Conservation (phyloP, 2,113 vertebrate species). For the Benitochromis conjunctus region DNA sequence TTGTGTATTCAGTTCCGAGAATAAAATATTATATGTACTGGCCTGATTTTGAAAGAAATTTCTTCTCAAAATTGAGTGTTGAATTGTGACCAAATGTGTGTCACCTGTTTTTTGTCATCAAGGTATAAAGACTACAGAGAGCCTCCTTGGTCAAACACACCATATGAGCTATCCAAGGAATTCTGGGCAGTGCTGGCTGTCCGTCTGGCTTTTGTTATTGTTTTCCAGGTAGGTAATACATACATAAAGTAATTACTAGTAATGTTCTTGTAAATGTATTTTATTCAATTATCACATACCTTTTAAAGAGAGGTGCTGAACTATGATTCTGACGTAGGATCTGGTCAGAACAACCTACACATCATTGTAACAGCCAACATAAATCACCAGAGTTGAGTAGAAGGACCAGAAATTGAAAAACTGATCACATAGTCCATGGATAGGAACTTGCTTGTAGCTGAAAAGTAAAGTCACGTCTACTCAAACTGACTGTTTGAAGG, state of each 20-base stretch:
- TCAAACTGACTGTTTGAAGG: neutral
- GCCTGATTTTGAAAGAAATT: neutral
- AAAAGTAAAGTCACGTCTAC: neutral
- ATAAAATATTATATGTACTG: neutral
- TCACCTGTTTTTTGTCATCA: neutral
- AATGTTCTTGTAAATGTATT: neutral
- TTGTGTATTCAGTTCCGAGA: too few species aligned
- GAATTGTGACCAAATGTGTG: neutral
- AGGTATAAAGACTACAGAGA: conserved; percentile 99
- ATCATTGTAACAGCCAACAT: neutral
- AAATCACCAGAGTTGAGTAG: neutral
- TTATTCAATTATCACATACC: neutral
- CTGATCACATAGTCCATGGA: neutral
- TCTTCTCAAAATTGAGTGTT: neutral
- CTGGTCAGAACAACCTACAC: neutral
- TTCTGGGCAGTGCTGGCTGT: conserved; percentile 96
- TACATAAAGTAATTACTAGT: neutral
- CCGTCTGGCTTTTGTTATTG: conserved; percentile 91
- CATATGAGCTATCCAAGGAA: conserved; percentile 93
- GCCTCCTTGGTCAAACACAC: conserved; percentile 86
- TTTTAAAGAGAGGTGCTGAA: neutral
- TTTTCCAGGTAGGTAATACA: conserved; percentile 87
- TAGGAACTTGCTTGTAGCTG: neutral
- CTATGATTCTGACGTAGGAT: neutral
- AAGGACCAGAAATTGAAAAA: neutral